Base-by-base conservation (phyloP, 2,113 vertebrate genomes). In the Anser cygnoides region DNA sequence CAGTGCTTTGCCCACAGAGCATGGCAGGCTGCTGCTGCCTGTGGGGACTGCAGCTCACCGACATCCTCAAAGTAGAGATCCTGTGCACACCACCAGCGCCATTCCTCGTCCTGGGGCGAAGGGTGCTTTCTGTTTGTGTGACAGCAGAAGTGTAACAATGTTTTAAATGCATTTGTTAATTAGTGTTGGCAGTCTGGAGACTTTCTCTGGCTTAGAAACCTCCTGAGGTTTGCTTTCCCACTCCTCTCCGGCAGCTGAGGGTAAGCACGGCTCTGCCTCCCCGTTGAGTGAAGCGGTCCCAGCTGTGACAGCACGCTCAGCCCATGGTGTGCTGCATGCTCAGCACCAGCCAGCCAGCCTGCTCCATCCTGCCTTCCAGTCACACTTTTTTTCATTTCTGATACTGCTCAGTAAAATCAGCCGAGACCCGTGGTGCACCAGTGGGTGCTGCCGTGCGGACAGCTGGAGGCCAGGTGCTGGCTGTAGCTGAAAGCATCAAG, bases 381-480 rank as follows among this genome's bases (percentile, higher is more conserved):
- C 5, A 0, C 14, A 0, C 35, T 23, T 33, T 4, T 14, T 14
- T 49, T 23, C 11, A 8, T 1, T 31, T 8, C 58, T 10, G 65
- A 2, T 13, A 0, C 3, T 22, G 14, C 5, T 55, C 19, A 8
- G 1, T 10, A 4, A 17, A 3, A 2, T n/a, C 11, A 1, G 76
- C 21, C 16, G 37, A 9, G 35, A 65, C 84, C 65, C 7, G 0
- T 5, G 10, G 59, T 7, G 4, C 2, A 13, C 20, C 55, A 2
- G 2, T 4, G 4, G 16, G 35, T 4, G 12, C 14, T 35, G 50
- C 33, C 5, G 6, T 37, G 68, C 26, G n/a, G 84, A 19, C 50
- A 52, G 9, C 58, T 29, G 76, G 29, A n/a, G 44, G 25, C 57
- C 63, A 6, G 25, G 23, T 23, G 43, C 44, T 73, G 54, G 52